Evolutionary conservation across 2,888 invertebrate species (phyloP).

Genomic region (Zygogramma bicolorata): DNA sequence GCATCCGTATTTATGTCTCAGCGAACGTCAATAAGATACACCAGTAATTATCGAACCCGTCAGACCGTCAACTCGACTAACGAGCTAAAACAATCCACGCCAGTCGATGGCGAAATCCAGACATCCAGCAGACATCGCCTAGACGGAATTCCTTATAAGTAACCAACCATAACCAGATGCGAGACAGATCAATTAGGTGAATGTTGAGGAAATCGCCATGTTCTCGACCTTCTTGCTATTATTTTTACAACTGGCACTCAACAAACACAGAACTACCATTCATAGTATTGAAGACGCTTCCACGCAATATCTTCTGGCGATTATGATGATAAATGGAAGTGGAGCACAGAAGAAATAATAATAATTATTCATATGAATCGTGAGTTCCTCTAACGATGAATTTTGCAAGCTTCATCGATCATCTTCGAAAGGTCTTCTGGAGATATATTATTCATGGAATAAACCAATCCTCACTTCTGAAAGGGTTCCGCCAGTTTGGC

Average conservation of each 20-base stretch:
- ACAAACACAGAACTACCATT: conserved; percentile 11
- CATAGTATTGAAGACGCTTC: not conserved
- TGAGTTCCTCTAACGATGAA: too few species aligned
- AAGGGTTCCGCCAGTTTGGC: too few species aligned
- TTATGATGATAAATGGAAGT: not conserved
- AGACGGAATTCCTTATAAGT: conserved; percentile 45
- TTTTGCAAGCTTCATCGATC: too few species aligned
- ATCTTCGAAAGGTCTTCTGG: too few species aligned
- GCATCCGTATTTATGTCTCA: not conserved
- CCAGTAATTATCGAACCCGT: not conserved
- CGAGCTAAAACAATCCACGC: conserved; percentile 1
- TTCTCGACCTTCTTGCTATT: conserved; percentile 19
- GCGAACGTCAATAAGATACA: not conserved
- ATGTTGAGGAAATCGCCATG: conserved; percentile 11
- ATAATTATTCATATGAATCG: not conserved
- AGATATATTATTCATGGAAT: too few species aligned
- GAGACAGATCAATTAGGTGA: conserved; percentile 18
- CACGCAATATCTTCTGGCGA: not conserved
- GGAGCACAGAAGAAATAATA: not conserved
- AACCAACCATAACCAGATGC: conserved; percentile 37
- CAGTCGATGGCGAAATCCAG: conserved; percentile 35
- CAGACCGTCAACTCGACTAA: conserved; percentile 6
- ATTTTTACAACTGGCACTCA: conserved; percentile 22
- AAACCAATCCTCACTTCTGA: too few species aligned
- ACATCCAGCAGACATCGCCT: conserved; percentile 40